Evolutionary conservation across 2,888 invertebrate genomes (phyloP).

Genomic region (Unio pictorum): DNA sequence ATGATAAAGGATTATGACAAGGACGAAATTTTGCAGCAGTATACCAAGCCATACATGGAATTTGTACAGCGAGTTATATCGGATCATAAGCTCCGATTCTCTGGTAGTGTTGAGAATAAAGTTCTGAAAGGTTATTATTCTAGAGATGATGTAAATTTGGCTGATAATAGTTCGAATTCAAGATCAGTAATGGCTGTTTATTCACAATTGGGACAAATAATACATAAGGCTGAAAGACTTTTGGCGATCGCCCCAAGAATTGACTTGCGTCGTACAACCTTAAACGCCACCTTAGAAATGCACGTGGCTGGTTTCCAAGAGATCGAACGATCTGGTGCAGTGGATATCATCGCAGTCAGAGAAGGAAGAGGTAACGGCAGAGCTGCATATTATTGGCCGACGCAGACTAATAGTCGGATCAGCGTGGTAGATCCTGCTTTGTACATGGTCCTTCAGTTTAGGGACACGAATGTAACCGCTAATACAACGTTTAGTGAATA

Average conservation of each 20-base stretch:
- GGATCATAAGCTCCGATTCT: conserved; percentile 47
- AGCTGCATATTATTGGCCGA: conserved; percentile 52
- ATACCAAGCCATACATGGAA: conserved; percentile 32
- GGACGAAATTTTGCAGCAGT: too few species aligned
- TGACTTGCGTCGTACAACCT: conserved; percentile 23
- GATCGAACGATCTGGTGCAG: conserved; percentile 22
- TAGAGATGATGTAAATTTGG: conserved; percentile 11
- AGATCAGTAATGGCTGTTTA: too few species aligned
- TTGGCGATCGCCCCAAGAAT: conserved; percentile 24
- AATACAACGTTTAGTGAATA: conserved; percentile 50
- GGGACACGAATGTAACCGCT: conserved; percentile 25
- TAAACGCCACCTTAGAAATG: conserved; percentile 35
- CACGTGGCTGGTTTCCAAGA: conserved; percentile 41
- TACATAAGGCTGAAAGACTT: conserved; percentile 8
- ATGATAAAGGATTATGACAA: conserved; percentile 15
- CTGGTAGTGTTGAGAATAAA: conserved; percentile 4
- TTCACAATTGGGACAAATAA: too few species aligned
- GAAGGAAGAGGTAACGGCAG: conserved; percentile 58
- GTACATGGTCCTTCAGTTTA: conserved; percentile 35
- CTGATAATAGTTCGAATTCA: conserved; percentile 2
- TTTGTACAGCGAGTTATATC: conserved; percentile 38
- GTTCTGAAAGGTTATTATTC: conserved; percentile 23
- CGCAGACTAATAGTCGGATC: conserved; percentile 34
- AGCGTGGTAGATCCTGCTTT: conserved; percentile 33
- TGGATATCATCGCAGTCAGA: conserved; percentile 55